Evolutionary conservation across 1,140 invertebrate species (phyloP).

Genomic region (Drosophila tropicalis): DNA sequence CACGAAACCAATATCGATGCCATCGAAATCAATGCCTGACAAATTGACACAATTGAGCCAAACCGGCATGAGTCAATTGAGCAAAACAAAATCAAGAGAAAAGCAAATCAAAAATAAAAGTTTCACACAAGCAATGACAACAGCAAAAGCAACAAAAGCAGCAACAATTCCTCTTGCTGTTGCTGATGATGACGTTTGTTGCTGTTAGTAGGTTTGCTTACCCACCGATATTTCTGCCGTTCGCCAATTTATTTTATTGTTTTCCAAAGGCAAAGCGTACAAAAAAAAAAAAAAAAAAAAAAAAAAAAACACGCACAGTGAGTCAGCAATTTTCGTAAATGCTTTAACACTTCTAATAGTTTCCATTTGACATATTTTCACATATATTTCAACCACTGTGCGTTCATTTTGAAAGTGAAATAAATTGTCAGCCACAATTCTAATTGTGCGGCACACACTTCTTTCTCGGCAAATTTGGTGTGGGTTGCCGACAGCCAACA

Average conservation of each 20-base stretch:
- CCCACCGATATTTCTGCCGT: slow-evolving; percentile 33
- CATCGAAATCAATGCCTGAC: slow-evolving; percentile 64
- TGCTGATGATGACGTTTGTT: slow-evolving; percentile 31
- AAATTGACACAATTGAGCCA: slow-evolving; percentile 76
- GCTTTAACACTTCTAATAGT: background rate
- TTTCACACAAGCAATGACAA: slow-evolving; percentile 8
- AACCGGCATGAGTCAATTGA: slow-evolving; percentile 16
- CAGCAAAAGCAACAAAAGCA: background rate
- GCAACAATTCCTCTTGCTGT: slow-evolving; percentile 22
- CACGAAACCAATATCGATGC: slow-evolving; percentile 66
- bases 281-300: slow-evolving; percentile 4
- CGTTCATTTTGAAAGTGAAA: slow-evolving; percentile 58
- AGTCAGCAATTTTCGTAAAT: too few relatives aligned
- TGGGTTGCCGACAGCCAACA: slow-evolving; percentile 26
- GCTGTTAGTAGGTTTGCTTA: slow-evolving; percentile 43
- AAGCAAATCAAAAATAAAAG: slow-evolving; percentile 6
- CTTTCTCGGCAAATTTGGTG: slow-evolving; percentile 21
- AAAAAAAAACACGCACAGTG: slow-evolving; percentile 18
- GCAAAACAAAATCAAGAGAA: slow-evolving; percentile 12
- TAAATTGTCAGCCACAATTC: slow-evolving; percentile 70
- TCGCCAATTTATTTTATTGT: slow-evolving; percentile 80
- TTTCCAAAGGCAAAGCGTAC: slow-evolving; percentile 55
- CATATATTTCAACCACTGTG: slow-evolving; percentile 9
- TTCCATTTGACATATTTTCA: background rate
- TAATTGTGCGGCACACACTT: slow-evolving; percentile 43